phyloP scores from a whole-genome alignment of 92 coral and sea anemone genomes.

The Palythoa grandis region DNA sequence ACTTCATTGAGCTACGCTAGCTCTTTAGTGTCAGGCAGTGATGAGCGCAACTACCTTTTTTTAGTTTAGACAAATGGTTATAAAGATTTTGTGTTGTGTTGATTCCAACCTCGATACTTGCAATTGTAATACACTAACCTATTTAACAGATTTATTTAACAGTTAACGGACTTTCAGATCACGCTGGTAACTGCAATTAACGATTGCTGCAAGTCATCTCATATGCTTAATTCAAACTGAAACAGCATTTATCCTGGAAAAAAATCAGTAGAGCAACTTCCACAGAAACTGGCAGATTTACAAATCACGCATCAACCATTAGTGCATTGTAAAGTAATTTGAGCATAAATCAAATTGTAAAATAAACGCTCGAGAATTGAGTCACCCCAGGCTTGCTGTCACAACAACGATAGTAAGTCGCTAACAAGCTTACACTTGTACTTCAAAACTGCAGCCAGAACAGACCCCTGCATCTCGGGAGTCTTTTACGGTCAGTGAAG shows the following conservation, averaged over 20 bases:
- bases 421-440: slow-evolving; percentile 6
- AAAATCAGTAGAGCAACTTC: too few relatives aligned
- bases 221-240: too few relatives aligned
- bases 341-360: background rate
- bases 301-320: too few relatives aligned
- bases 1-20: too few relatives aligned
- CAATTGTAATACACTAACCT: background rate
- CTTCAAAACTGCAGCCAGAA: slow-evolving; percentile 33
- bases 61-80: too few relatives aligned
- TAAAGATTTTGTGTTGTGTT: too few relatives aligned
- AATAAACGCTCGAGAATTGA: background rate
- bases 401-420: background rate
- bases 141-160: background rate
- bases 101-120: background rate
- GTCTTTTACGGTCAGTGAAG: slow-evolving; percentile 79
- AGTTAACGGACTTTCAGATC: background rate
- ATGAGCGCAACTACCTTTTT: too few relatives aligned
- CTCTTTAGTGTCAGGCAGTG: too few relatives aligned
- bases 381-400: background rate
- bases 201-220: background rate
- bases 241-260: too few relatives aligned
- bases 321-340: background rate
- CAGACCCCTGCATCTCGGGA: slow-evolving; percentile 52
- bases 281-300: too few relatives aligned
- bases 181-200: background rate